Conservation (phyloP, 2,113 vertebrate species). For the Phyllopteryx taeniolatus region DNA sequence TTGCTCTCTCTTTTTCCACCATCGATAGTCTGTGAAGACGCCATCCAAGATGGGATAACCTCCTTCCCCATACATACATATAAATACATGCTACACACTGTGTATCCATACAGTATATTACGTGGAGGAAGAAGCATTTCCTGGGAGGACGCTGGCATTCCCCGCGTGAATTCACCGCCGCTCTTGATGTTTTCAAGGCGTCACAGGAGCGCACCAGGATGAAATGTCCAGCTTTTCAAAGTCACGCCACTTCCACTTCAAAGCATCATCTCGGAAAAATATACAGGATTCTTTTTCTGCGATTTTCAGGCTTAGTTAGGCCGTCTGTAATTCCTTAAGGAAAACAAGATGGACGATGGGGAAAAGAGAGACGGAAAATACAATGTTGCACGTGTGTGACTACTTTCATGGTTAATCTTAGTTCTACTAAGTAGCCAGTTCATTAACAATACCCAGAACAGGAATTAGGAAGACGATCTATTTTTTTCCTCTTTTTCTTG, state of each 20-base stretch:
- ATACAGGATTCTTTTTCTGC: neutral
- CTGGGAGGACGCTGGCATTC: constrained; percentile 11
- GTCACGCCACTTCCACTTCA: neutral
- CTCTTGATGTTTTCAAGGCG: neutral
- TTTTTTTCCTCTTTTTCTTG: too few species aligned
- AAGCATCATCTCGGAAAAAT: neutral
- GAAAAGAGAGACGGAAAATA: too few species aligned
- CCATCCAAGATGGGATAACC: constrained; percentile 10
- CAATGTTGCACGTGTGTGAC: too few species aligned
- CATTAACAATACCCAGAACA: too few species aligned
- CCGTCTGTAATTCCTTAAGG: neutral
- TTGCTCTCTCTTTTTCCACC: constrained; percentile 23
- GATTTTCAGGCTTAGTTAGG: neutral
- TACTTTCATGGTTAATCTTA: too few species aligned
- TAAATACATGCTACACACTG: neutral
- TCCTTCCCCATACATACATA: neutral
- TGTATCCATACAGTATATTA: neutral
- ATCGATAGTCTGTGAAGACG: constrained; percentile 28
- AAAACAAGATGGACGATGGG: neutral
- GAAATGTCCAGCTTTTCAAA: constrained; percentile 13
- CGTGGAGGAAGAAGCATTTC: constrained; percentile 1
- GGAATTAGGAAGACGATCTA: too few species aligned
- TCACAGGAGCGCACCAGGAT: neutral
- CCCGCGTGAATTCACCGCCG: constrained; percentile 3
- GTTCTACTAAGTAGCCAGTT: too few species aligned